Evolutionary conservation across 2,888 invertebrate genomes (phyloP).

Genomic region (Ennomos erosarius): DNA sequence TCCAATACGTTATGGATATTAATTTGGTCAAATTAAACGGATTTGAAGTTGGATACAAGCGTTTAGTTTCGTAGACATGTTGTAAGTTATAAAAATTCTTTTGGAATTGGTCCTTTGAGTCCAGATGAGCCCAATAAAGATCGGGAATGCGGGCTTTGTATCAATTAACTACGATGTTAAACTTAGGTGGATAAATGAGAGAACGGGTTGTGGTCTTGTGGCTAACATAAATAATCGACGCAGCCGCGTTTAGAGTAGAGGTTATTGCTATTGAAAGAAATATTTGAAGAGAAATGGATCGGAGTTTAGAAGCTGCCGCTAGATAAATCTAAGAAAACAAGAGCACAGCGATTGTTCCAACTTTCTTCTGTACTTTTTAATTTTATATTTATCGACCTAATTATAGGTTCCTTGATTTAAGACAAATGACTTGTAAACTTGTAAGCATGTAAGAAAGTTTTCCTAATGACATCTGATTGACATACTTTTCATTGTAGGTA

Average conservation of each 20-base stretch:
- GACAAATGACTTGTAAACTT: too few species aligned
- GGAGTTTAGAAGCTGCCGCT: conserved; percentile 12
- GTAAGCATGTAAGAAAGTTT: too few species aligned
- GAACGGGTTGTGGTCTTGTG: conserved; percentile 52
- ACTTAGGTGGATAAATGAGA: conserved; percentile 54
- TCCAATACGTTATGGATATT: conserved; percentile 33
- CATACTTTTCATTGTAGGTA: too few species aligned
- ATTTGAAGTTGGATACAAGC: conserved; percentile 22
- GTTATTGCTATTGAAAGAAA: conserved; percentile 48
- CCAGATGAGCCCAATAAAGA: conserved; percentile 61
- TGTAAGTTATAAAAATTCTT: conserved; percentile 60
- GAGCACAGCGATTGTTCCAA: conserved; percentile 8
- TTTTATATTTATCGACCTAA: too few species aligned
- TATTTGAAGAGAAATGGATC: conserved; percentile 45
- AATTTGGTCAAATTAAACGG: conserved; percentile 36
- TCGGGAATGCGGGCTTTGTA: conserved; percentile 71
- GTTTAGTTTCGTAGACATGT: conserved; percentile 31
- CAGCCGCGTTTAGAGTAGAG: conserved; percentile 44
- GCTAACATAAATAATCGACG: conserved; percentile 54
- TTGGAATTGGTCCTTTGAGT: conserved; percentile 48
- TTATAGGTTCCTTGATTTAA: too few species aligned
- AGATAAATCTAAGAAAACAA: conserved; percentile 26
- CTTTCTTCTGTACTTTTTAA: not conserved
- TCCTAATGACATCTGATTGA: too few species aligned
- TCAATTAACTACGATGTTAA: conserved; percentile 78